A percentile compares a stretch with the other conserved stretches of the same genome.
phyloP scores from a whole-genome alignment of 2,113 vertebrate genomes.

The Dasyurus viverrinus region DNA sequence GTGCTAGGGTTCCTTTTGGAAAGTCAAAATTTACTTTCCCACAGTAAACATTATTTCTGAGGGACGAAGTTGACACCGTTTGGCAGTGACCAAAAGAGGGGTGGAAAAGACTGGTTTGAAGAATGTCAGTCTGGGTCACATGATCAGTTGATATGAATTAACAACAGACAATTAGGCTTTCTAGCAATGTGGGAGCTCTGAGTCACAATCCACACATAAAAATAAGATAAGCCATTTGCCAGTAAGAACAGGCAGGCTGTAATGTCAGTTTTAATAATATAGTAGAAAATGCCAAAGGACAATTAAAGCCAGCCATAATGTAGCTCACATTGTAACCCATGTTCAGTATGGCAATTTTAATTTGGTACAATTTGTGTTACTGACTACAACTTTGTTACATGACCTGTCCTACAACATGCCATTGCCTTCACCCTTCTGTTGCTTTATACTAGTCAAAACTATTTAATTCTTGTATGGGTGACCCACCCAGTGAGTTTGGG shows the following conservation, averaged over 20 bases:
- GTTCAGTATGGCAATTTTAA: background rate
- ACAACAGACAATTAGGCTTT: conserved; percentile 20
- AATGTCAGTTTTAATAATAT: background rate
- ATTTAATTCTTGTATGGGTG: background rate
- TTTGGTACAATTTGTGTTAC: background rate
- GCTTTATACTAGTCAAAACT: background rate
- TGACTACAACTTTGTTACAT: background rate
- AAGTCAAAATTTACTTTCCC: conserved; percentile 9
- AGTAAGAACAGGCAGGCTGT: background rate
- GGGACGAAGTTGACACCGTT: background rate
- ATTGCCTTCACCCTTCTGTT: background rate
- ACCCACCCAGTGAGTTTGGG: background rate
- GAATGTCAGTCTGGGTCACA: background rate
- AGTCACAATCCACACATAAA: conserved; percentile 6
- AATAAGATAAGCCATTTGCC: background rate
- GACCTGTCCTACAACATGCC: background rate
- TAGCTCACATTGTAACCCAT: background rate
- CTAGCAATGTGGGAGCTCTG: conserved; percentile 16
- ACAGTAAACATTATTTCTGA: background rate
- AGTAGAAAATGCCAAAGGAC: background rate
- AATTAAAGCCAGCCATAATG: background rate
- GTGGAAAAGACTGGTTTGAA: background rate
- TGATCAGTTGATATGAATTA: background rate
- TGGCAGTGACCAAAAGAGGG: conserved; percentile 1
- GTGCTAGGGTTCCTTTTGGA: conserved; percentile 35